These are phyloP conservation scores for Zosterops lateralis DNA, from an alignment of 2,113 vertebrate genomes.

Conservation along the genomic window DNA sequence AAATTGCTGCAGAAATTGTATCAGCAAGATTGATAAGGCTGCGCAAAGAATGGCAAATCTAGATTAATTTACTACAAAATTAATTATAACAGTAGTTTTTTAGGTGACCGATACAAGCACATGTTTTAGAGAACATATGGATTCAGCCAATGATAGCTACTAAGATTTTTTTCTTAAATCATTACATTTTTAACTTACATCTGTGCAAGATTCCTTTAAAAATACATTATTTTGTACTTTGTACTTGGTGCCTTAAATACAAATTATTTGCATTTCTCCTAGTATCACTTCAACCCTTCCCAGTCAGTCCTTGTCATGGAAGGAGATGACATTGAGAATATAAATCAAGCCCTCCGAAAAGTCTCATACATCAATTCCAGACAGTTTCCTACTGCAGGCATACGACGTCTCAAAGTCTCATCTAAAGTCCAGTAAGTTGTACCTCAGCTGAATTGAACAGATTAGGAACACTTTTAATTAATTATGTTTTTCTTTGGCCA, in stretches of 20 bases:
- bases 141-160: not conserved
- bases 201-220: not conserved
- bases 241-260: not conserved
- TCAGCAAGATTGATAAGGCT: not conserved
- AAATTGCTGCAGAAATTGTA: not conserved
- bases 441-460: slow-evolving; percentile 1
- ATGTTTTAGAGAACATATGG: not conserved
- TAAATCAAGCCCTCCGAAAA: slow-evolving; percentile 88
- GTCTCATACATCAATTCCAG: slow-evolving; percentile 98
- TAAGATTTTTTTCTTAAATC: not conserved
- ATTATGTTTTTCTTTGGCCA: not conserved
- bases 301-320: slow-evolving; percentile 96
- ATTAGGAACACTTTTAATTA: not conserved
- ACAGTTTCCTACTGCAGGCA: slow-evolving; percentile 90
- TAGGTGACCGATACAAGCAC: not conserved
- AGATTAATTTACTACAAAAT: not conserved
- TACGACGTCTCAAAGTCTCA: slow-evolving; percentile 86
- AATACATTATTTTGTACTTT: not conserved
- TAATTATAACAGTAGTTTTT: not conserved
- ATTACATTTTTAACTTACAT: not conserved
- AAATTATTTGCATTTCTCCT: slow-evolving; percentile 36
- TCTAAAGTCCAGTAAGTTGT: slow-evolving; percentile 91
- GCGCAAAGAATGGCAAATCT: not conserved
- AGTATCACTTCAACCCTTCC: slow-evolving; percentile 98
- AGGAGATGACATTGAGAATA: slow-evolving; percentile 90